These are phyloP conservation scores for Caenorhabditis sp. DNA, from an alignment of 2,888 invertebrate species.

Conservation along the genomic window DNA sequence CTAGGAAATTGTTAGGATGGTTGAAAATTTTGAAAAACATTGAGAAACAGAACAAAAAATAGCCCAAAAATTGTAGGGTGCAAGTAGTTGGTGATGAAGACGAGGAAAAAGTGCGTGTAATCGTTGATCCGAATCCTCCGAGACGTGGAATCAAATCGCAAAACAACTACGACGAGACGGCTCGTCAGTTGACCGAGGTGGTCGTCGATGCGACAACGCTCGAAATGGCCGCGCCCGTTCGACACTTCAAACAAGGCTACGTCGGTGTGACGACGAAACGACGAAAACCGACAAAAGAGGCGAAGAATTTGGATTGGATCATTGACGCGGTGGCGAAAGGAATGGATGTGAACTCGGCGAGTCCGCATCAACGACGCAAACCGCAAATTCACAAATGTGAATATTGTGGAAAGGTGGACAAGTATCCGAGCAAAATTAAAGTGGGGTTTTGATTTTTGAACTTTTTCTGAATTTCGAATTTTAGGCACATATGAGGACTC, in stretches of 20 bases:
- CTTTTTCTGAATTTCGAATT: background rate
- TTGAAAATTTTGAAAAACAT: background rate
- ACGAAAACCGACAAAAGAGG: constrained; percentile 16
- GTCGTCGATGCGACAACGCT: constrained; percentile 40
- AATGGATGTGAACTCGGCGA: constrained; percentile 48
- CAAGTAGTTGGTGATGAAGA: constrained; percentile 19
- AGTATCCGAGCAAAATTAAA: constrained; percentile 63
- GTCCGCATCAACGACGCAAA: constrained; percentile 58
- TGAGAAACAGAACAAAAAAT: no score
- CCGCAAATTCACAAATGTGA: constrained; percentile 57
- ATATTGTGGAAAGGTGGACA: constrained; percentile 58
- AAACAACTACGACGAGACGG: constrained; percentile 11
- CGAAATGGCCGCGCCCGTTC: constrained; percentile 37
- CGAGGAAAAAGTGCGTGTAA: constrained; percentile 31
- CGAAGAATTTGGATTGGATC: constrained; percentile 62
- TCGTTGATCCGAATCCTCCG: constrained; percentile 44
- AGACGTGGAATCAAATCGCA: constrained; percentile 25
- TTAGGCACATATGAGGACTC: constrained; percentile 62
- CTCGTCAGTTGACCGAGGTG: constrained; percentile 20
- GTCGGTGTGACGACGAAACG: constrained; percentile 2
- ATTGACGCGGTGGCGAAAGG: constrained; percentile 64
- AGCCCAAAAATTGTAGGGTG: constrained; percentile 5
- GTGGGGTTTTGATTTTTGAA: constrained; percentile 15
- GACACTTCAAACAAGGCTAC: constrained; percentile 17
- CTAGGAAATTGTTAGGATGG: background rate